Percentiles rank a stretch among this genome's conserved stretches.
Evolutionary conservation across 2,113 vertebrate species (phyloP).

Genomic region (Pseudorhombus dupliciocellatus): DNA sequence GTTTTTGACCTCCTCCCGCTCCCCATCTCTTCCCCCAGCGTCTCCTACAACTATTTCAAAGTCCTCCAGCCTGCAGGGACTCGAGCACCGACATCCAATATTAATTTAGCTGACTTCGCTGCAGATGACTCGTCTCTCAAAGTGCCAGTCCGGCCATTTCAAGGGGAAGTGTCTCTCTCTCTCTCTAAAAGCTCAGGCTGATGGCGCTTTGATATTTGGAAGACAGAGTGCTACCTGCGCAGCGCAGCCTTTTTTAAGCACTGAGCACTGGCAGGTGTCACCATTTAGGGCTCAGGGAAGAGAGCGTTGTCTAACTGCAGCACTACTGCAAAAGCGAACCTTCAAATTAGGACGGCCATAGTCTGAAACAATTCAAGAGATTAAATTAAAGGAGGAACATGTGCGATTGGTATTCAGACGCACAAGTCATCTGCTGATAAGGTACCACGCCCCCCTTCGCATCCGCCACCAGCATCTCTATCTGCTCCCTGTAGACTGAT

Average conservation of each 20-base stretch:
- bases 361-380: not conserved
- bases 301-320: conserved; percentile 8
- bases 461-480: conserved; percentile 30
- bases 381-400: not conserved
- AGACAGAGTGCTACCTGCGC: conserved; percentile 7
- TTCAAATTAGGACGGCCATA: conserved; percentile 9
- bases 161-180: conserved; percentile 3
- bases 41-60: conserved; percentile 45
- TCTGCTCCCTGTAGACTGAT: conserved; percentile 7
- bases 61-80: conserved; percentile 35
- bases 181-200: conserved; percentile 46
- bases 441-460: not conserved
- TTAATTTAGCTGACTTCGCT: conserved; percentile 60
- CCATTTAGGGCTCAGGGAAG: not conserved
- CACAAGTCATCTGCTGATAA: not conserved
- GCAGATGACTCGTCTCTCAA: conserved; percentile 39
- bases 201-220: conserved; percentile 30
- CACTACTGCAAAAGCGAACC: conserved; percentile 24
- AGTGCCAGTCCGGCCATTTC: conserved; percentile 44
- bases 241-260: conserved; percentile 21
- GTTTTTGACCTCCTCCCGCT: not conserved
- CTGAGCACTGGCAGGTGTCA: conserved; percentile 8
- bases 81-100: conserved; percentile 59
- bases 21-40: conserved; percentile 9
- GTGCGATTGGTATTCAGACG: conserved; percentile 11